Percentiles rank a stretch among this genome's conserved stretches.
These are phyloP conservation scores for Gerris lacustris DNA, from an alignment of 2,888 invertebrate genomes.

Conservation along the genomic window DNA sequence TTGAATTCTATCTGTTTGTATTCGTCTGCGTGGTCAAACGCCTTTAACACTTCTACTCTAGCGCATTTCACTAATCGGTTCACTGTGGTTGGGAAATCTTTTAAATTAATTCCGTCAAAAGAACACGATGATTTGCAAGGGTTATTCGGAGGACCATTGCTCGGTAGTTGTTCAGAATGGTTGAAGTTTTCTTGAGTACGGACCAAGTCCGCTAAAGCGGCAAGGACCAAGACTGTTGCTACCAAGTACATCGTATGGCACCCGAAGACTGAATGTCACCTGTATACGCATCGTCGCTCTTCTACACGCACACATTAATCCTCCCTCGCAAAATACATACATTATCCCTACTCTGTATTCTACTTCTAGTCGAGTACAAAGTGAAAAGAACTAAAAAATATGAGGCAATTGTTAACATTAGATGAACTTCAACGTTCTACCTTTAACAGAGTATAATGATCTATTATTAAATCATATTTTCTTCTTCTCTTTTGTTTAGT, in stretches of 20 bases:
- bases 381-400: too few species aligned
- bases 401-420: too few species aligned
- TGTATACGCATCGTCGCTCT: background rate
- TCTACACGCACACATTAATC: background rate
- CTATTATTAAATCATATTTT: too few species aligned
- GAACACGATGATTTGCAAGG: background rate
- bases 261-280: background rate
- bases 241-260: slow-evolving; percentile 1
- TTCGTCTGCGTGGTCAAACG: background rate
- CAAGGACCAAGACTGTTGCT: background rate
- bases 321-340: too few species aligned
- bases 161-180: too few species aligned
- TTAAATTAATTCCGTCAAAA: background rate
- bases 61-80: background rate
- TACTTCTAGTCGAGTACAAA: too few species aligned
- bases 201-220: background rate
- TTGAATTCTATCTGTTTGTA: background rate
- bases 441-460: too few species aligned
- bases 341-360: too few species aligned
- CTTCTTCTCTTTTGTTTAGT: too few species aligned
- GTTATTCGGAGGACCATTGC: background rate
- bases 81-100: background rate
- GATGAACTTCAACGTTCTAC: too few species aligned
- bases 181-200: too few species aligned
- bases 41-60: background rate